Percentiles rank a stretch among this genome's conserved stretches.
Conservation (phyloP, 2,113 vertebrate species). For the Columba janthina region DNA sequence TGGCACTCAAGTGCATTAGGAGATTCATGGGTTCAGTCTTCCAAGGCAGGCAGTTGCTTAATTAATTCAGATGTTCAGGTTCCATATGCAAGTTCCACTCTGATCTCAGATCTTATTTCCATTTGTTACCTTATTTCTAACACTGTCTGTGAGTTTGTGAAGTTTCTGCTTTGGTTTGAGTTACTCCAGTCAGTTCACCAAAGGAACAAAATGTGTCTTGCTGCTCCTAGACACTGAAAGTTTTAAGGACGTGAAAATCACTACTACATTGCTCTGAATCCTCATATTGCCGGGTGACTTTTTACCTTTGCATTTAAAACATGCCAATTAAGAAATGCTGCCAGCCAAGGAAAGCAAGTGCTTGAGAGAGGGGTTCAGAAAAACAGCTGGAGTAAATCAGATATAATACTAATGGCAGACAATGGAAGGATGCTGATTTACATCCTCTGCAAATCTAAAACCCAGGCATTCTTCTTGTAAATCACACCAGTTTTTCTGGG, state of each 20-base stretch:
- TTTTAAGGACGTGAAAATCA: conserved; percentile 4
- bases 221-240: neutral
- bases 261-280: neutral
- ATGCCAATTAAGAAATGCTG: neutral
- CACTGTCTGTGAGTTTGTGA: neutral
- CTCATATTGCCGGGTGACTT: neutral
- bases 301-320: neutral
- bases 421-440: conserved; percentile 34
- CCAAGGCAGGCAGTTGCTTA: neutral
- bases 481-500: conserved; percentile 6
- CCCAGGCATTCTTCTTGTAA: conserved; percentile 16
- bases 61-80: neutral
- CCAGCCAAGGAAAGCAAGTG: neutral
- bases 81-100: neutral
- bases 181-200: neutral
- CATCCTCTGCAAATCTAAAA: neutral
- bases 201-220: neutral
- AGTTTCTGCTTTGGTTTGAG: neutral
- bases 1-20: neutral
- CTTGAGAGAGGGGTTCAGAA: neutral
- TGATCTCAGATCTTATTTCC: conserved; percentile 7
- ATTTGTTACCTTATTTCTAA: neutral
- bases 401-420: conserved; percentile 7
- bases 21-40: neutral
- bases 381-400: conserved; percentile 40